These are phyloP conservation scores for Teinopalpus imperialis DNA, from an alignment of 2,888 invertebrate species.

Conservation along the genomic window DNA sequence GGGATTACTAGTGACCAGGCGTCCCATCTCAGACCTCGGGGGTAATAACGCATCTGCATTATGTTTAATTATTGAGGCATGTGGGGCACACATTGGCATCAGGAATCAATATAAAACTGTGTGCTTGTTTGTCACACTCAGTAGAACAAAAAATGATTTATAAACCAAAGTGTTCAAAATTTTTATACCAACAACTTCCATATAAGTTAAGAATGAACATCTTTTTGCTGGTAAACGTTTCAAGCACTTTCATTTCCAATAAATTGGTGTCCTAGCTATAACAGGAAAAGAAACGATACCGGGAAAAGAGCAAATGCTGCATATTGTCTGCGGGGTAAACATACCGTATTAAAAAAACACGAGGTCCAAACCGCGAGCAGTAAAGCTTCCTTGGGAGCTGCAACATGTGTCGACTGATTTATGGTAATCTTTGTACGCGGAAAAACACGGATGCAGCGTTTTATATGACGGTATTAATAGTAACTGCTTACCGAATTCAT, in stretches of 20 bases:
- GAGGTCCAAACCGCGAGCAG: slow-evolving; percentile 23
- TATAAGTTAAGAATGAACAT: no score
- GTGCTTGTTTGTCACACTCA: no score
- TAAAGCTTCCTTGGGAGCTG: slow-evolving; percentile 18
- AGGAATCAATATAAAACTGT: no score
- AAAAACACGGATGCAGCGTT: slow-evolving; percentile 21
- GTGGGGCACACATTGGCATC: no score
- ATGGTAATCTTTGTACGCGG: slow-evolving; percentile 24
- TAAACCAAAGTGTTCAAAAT: no score
- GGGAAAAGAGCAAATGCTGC: neutral
- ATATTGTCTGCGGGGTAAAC: slow-evolving; percentile 18
- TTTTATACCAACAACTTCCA: no score
- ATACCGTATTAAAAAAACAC: slow-evolving; percentile 22
- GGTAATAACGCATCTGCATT: no score
- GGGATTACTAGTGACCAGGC: no score
- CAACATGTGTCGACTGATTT: slow-evolving; percentile 27
- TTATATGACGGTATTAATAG: slow-evolving; percentile 26
- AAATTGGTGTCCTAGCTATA: neutral
- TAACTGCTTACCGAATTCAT: slow-evolving; percentile 36
- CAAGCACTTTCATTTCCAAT: slow-evolving; percentile 2
- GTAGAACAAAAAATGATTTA: no score
- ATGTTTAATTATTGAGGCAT: no score
- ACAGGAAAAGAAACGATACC: slow-evolving; percentile 7
- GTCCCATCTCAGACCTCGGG: no score
- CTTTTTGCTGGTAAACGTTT: no score